A percentile compares a stretch with the other conserved stretches of the same genome.
Conservation (phyloP, 2,888 invertebrate species). For the Flexamia atlantica region DNA sequence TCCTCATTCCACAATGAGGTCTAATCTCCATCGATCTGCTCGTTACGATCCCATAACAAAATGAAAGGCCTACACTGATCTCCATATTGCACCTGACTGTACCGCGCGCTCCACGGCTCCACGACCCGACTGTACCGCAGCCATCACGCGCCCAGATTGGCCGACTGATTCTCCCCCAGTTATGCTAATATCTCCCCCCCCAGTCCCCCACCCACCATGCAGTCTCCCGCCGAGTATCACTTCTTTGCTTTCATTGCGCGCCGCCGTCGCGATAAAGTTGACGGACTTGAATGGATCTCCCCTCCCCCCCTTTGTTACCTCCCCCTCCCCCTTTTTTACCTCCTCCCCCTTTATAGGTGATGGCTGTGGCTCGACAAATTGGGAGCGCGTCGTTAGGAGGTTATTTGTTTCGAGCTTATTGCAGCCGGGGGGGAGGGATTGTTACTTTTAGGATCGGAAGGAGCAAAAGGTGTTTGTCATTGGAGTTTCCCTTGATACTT, state of each 20-base stretch:
- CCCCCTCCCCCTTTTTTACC: too few species aligned
- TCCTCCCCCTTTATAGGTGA: background rate
- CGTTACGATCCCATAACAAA: too few species aligned
- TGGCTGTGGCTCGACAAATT: background rate
- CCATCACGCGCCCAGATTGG: constrained; percentile 8
- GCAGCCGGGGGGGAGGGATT: too few species aligned
- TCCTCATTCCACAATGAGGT: too few species aligned
- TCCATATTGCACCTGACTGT: background rate
- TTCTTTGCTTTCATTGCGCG: constrained; percentile 16
- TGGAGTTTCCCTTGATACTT: too few species aligned
- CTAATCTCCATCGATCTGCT: too few species aligned
- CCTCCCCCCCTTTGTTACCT: background rate
- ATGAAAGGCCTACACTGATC: too few species aligned
- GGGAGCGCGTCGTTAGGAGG: too few species aligned
- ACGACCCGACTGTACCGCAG: background rate
- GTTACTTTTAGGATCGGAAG: too few species aligned
- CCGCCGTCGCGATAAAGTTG: background rate
- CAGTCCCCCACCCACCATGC: background rate
- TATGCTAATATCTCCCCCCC: constrained; percentile 27
- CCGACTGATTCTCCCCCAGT: background rate
- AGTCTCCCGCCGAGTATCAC: background rate
- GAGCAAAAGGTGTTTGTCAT: too few species aligned
- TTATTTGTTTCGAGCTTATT: too few species aligned
- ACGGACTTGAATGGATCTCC: background rate
- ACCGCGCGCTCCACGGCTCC: background rate